Evolutionary conservation across 2,888 invertebrate genomes (phyloP), one percentile per base, ranked within the genome.

Genomic region (Arge pagana): DNA sequence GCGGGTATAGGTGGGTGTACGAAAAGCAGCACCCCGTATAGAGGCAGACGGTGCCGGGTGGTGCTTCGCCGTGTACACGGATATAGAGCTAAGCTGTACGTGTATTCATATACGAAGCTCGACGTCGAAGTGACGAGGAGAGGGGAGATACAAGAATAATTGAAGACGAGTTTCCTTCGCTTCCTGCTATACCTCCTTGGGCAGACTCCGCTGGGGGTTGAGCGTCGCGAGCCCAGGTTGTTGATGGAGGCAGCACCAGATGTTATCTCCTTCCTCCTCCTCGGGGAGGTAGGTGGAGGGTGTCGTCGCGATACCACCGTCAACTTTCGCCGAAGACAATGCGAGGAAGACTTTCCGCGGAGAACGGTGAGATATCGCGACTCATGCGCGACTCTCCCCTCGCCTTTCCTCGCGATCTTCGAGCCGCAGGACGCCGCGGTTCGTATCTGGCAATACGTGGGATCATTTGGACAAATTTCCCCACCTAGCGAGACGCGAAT

Each of bases 321-420:
- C 71, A 70, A 71, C 71, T 71, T 71, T 69, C 64, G n/a, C n/a
- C n/a, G n/a, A n/a, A 66, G 71, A 71, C 70, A 71, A 71, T 71
- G 69, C 71, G 63, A 8, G 28, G 28, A 2, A 66, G 70, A 71
- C 70, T 71, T 70, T 69, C 68, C 70, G 67, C 62, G 66, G 66
- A 71, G n/a, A n/a, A n/a, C n/a, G n/a, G n/a, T n/a, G 45, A 45
- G 45, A 45, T 45, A 45, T 45, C 33, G 35, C n/a, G 35, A 45
- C 45, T 45, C 33, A 33, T 45, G 45, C 35, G n/a, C 45, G 35
- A 45, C 45, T 45, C 33, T 45, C 45, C 33, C 45, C 21, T 10
- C 45, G 28, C 10, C 28, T 8, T 45, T 16, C 21, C 31, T n/a
- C n/a, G n/a, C n/a, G n/a, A n/a, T n/a, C n/a, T n/a, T n/a, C n/a